phyloP scores from a whole-genome alignment of 2,888 invertebrate genomes.

The Dichetophora obliterata region DNA sequence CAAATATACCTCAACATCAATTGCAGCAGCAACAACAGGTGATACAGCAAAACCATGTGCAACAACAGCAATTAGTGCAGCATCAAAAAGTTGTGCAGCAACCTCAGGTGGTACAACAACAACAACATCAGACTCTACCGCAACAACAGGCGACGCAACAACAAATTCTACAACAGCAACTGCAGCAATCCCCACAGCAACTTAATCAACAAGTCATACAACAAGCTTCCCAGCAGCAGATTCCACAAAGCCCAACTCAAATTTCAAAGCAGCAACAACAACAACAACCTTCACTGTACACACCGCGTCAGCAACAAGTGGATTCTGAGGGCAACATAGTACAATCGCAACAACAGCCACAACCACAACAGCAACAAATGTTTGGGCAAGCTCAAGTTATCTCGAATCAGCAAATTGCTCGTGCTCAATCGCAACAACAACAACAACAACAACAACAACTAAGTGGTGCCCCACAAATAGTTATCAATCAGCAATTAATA shows the following conservation, averaged over 20 bases:
- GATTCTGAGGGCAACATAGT: constrained; percentile 49
- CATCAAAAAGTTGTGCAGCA: constrained; percentile 55
- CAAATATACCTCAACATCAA: constrained; percentile 55
- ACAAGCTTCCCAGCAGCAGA: constrained; percentile 50
- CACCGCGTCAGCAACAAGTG: constrained; percentile 48
- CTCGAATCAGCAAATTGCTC: constrained; percentile 57
- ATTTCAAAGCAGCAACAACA: constrained; percentile 54
- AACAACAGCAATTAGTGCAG: constrained; percentile 63
- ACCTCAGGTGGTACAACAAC: constrained; percentile 67
- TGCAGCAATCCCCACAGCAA: constrained; percentile 55
- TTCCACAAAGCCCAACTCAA: constrained; percentile 44
- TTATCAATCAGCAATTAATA: constrained; percentile 67
- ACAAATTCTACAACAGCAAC: constrained; percentile 54
- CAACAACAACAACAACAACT: constrained; percentile 60
- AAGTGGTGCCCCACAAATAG: constrained; percentile 63
- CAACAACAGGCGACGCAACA: constrained; percentile 52
- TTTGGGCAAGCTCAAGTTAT: constrained; percentile 44
- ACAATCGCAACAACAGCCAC: constrained; percentile 63
- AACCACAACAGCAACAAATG: constrained; percentile 48
- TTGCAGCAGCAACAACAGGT: constrained; percentile 61
- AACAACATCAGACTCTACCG: constrained; percentile 50
- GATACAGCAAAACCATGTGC: constrained; percentile 69
- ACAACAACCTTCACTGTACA: constrained; percentile 55
- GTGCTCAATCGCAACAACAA: constrained; percentile 60
- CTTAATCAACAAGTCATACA: constrained; percentile 47